Evolutionary conservation across 2,797 vertebrate genomes (phyloP), one percentile per base, ranked within the genome.

Genomic region (Pelochelys cantorii): DNA sequence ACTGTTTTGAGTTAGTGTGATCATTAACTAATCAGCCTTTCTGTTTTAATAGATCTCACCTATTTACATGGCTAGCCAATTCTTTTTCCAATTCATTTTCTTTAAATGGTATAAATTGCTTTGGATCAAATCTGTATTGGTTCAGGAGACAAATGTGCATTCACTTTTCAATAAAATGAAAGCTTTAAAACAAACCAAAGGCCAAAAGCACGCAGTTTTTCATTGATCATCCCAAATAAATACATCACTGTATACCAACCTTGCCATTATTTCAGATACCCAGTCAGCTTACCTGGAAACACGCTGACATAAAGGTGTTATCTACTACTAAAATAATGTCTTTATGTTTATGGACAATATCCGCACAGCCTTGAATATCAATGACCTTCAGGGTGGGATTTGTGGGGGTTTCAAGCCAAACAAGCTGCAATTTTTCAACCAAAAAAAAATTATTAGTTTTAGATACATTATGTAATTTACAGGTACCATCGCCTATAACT

Each of bases 261-360:
- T 48, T 48, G 22, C 7, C 42, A 77, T 77, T 29, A 77, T 52
- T 77, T 52, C 74, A 77, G 13, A 54, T 4, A 81, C 37, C 37
- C 31, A 12, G 57, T 77, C 42, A 1, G 34, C 91, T 98, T 92
- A 99, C 99, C 98, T 99, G 99, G 97, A 99, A 99, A 92, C 99
- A 99, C 0, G 99, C 95, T 0, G 99, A 99, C 99, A 99, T 99
- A 87, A 99, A 99, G 82, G 98, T 99, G 97, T 99, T 99, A 97
- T 99, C 99, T 89, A 99, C 99, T 0, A 98, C 99, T 29, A 99
- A 96, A 90, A 99, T 96, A 13, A 98, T 98, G 82, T 98, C 98
- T 87, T 98, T 98, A 42, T 96, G 98, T 87, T 98, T 96, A 59
- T 98, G 99, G 8, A 98, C 97, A 23, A 97, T 56, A 0, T 98